Conservation (phyloP, 2,888 invertebrate species). For the Dryocosmus kuriphilus region DNA sequence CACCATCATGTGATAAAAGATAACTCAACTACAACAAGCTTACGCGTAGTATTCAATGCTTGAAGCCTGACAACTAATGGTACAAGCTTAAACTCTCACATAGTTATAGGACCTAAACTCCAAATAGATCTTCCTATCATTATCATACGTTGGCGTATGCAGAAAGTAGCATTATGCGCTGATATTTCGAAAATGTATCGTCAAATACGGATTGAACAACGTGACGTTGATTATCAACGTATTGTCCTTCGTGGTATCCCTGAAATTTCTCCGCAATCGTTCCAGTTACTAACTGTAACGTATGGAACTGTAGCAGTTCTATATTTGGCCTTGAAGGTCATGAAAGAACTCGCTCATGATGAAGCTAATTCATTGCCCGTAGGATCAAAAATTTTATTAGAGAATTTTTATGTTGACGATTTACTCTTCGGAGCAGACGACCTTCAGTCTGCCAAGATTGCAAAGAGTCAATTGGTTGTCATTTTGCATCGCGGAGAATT, state of each 20-base stretch:
- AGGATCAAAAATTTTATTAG: too few species aligned
- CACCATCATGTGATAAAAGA: too few species aligned
- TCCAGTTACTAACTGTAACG: too few species aligned
- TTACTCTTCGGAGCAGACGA: too few species aligned
- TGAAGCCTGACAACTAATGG: constrained; percentile 44
- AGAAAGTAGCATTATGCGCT: constrained; percentile 15
- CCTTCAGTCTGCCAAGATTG: not conserved
- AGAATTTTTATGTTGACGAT: too few species aligned
- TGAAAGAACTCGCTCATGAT: too few species aligned
- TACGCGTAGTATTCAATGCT: constrained; percentile 46
- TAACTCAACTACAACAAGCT: too few species aligned
- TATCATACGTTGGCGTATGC: constrained; percentile 44
- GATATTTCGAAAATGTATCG: constrained; percentile 53
- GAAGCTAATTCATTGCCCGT: too few species aligned
- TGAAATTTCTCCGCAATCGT: not conserved
- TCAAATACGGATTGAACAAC: constrained; percentile 47
- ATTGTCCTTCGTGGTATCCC: constrained; percentile 54
- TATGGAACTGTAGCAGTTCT: too few species aligned
- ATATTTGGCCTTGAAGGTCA: too few species aligned
- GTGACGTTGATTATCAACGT: constrained; percentile 50
- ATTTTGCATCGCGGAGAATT: not conserved
- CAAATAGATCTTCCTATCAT: constrained; percentile 21
- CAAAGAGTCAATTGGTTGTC: not conserved
- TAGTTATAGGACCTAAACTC: too few species aligned
- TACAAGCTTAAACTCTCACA: constrained; percentile 42